Conservation (phyloP, 2,888 invertebrate species). For the Idaea dimidiata region DNA sequence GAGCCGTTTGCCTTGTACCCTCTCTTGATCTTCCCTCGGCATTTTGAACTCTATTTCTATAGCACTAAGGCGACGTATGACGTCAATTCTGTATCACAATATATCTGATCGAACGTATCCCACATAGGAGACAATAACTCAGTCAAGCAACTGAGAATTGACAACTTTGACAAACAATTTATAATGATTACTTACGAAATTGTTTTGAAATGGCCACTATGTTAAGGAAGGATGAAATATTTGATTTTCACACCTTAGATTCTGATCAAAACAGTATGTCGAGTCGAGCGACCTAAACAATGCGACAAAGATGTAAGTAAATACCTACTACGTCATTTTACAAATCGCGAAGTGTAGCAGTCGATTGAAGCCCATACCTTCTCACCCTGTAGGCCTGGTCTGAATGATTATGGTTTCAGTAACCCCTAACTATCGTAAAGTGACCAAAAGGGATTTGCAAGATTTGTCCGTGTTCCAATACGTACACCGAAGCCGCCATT, state of each 20-base stretch:
- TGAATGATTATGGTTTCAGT: no score
- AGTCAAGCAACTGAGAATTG: slow-evolving; percentile 45
- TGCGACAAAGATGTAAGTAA: no score
- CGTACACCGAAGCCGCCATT: no score
- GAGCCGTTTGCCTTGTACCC: slow-evolving; percentile 70
- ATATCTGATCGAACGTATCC: slow-evolving; percentile 30
- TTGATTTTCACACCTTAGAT: background rate
- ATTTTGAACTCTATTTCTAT: slow-evolving; percentile 11
- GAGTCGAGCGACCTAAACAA: no score
- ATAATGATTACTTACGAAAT: slow-evolving; percentile 38
- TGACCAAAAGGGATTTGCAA: no score
- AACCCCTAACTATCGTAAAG: no score
- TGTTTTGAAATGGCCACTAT: slow-evolving; percentile 34
- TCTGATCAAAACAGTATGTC: no score
- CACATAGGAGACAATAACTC: slow-evolving; percentile 49
- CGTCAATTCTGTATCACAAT: slow-evolving; percentile 7
- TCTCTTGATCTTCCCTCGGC: slow-evolving; percentile 24
- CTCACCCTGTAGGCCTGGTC: no score
- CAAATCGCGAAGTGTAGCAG: no score
- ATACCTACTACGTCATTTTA: no score
- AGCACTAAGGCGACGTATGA: background rate
- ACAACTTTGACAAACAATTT: slow-evolving; percentile 57
- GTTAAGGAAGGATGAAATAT: background rate
- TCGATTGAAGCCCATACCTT: no score
- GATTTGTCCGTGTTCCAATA: no score